Percentiles rank a stretch among this genome's conserved stretches.
Conservation (phyloP, 2,113 vertebrate species). For the Crotalus horridus region DNA sequence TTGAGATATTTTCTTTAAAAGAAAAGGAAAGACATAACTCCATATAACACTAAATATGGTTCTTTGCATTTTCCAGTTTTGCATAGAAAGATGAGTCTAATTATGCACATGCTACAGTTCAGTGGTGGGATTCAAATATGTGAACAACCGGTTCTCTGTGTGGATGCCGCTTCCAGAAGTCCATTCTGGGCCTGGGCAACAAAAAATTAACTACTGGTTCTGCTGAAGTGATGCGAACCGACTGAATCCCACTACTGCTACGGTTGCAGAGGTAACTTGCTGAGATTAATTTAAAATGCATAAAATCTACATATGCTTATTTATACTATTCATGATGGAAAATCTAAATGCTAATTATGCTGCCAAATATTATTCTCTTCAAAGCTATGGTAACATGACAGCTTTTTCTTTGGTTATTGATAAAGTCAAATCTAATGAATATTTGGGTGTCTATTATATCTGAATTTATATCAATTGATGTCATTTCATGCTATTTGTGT, state of each 20-base stretch:
- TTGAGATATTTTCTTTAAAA: neutral
- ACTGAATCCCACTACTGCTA: neutral
- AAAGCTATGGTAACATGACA: neutral
- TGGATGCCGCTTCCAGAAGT: too few relatives aligned
- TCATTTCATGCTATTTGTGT: neutral
- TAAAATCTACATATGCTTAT: constrained; percentile 37
- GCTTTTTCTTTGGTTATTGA: neutral
- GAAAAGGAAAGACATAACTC: neutral
- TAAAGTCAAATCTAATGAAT: neutral
- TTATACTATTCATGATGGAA: constrained; percentile 33
- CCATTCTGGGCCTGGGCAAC: too few relatives aligned
- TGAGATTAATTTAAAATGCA: constrained; percentile 51
- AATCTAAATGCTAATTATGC: constrained; percentile 13
- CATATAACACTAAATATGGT: constrained; percentile 10
- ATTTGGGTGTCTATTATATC: neutral
- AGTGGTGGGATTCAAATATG: too few relatives aligned
- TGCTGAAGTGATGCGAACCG: too few relatives aligned
- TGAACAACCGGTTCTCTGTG: too few relatives aligned
- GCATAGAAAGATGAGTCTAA: neutral
- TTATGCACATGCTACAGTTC: neutral
- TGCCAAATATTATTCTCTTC: neutral
- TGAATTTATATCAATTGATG: neutral
- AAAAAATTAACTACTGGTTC: too few relatives aligned
- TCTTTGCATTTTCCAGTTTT: constrained; percentile 17
- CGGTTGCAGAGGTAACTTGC: constrained; percentile 36